Base-by-base conservation (phyloP, 2,797 vertebrate genomes). In the Pipistrellus pipistrellus region DNA sequence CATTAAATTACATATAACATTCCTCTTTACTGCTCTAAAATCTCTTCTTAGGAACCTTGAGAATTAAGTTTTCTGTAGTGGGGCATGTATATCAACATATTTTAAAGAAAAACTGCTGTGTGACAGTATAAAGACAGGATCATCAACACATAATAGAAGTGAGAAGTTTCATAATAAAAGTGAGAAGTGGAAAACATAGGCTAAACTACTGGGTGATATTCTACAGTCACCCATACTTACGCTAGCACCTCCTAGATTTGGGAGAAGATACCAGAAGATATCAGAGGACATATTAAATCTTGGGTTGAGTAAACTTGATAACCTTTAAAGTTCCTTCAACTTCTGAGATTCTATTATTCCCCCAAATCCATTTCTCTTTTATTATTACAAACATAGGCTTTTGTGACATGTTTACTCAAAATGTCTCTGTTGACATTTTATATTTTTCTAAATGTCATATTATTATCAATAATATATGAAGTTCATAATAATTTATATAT, bases 361-460 rank as follows among this genome's bases (percentile, higher is more conserved):
- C 44, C 15, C 57, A 75, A 66, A 68, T 69, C 12, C 66, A 20
- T 89, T 69, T 91, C 66, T 53, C 51, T 87, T 93, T 73, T 83
- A 69, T 85, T 90, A 72, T 78, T 88, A 92, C 27, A 48, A 95
- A 78, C 57, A 94, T 4, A 64, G 30, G 18, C 57, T 69, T 95
- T 86, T 86, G 64, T 90, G 51, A 77, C 41, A 32, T 41, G n/a
- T 73, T 93, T 85, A 66, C 41, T 85, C 53, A 92, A n/a, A 38
- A 81, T 71, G 38, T 93, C 35, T 94, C 87, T 68, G 72, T 73
- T 91, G 91, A 75, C 48, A 87, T 95, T 96, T 91, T 81, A 77
- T 46, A 51, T 93, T 95, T 93, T 94, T 86, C 46, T 95, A 96
- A 95, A 91, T 88, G 83, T 78, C 80, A 87, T 48, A 59, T 48